These are phyloP conservation scores for Lucinisca nassula DNA, from an alignment of 2,888 invertebrate species.

Conservation along the genomic window DNA sequence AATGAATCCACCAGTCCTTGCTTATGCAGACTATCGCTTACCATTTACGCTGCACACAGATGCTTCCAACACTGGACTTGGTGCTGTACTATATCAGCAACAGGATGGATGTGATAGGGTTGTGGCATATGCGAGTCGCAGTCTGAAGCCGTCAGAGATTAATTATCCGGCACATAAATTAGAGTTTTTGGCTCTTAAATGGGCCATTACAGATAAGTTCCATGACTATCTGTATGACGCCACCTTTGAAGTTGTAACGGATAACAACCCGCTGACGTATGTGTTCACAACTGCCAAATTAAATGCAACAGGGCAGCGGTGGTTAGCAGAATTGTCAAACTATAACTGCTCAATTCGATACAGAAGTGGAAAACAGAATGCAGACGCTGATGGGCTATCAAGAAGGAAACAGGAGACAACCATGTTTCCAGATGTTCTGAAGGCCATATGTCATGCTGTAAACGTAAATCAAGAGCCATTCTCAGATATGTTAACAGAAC, in stretches of 20 bases:
- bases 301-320: conserved; percentile 41
- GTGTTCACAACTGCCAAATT: conserved; percentile 48
- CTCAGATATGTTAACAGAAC: not conserved
- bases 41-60: conserved; percentile 55
- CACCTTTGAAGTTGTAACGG: conserved; percentile 39
- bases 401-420: conserved; percentile 15
- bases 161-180: conserved; percentile 58
- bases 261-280: conserved; percentile 62
- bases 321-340: conserved; percentile 44
- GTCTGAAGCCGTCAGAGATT: conserved; percentile 27
- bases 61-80: conserved; percentile 34
- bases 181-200: conserved; percentile 59
- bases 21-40: conserved; percentile 25
- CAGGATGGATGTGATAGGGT: conserved; percentile 34
- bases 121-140: conserved; percentile 48
- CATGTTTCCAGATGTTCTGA: not conserved
- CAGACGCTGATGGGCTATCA: conserved; percentile 63
- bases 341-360: conserved; percentile 41
- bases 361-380: conserved; percentile 29
- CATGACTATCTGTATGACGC: conserved; percentile 47
- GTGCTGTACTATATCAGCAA: conserved; percentile 54
- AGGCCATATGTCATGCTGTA: no score
- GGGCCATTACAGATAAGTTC: conserved; percentile 61
- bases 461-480: not conserved
- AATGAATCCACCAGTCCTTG: conserved; percentile 20